Conservation (phyloP, 2,113 vertebrate genomes). For the Phalacrocorax carbo region DNA sequence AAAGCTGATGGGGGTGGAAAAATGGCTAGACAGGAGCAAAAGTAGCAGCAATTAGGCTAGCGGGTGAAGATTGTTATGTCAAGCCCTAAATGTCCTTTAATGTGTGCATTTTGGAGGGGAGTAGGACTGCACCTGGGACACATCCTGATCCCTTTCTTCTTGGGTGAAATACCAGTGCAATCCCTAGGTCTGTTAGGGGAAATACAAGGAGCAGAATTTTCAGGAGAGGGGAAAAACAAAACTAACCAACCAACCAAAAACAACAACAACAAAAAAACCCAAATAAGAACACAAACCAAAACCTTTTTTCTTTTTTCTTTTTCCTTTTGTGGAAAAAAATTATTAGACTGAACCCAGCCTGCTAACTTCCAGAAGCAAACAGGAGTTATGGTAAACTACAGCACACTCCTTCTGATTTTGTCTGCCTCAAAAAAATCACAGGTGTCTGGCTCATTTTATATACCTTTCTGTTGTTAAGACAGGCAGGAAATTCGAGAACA, state of each 20-base stretch:
- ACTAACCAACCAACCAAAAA: no score
- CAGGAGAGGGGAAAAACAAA: neutral
- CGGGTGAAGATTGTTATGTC: neutral
- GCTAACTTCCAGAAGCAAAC: neutral
- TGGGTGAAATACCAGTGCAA: neutral
- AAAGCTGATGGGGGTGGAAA: neutral
- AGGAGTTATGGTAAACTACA: neutral
- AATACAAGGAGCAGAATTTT: neutral
- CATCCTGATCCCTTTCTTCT: neutral
- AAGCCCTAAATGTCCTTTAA: neutral
- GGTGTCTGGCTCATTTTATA: conserved; percentile 26
- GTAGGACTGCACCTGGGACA: neutral
- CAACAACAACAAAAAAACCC: no score
- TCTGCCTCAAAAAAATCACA: neutral
- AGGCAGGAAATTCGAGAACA: conserved; percentile 61
- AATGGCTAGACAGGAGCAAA: neutral
- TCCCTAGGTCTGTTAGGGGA: neutral
- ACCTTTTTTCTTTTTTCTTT: neutral
- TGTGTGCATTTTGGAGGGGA: neutral
- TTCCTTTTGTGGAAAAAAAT: neutral
- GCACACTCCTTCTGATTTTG: neutral
- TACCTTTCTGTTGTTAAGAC: conserved; percentile 56
- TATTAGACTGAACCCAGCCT: neutral
- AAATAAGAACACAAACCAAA: neutral
- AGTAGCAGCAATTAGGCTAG: neutral